Base-by-base conservation (phyloP, 2,888 invertebrate species). In the Chloroclysta siterata region DNA sequence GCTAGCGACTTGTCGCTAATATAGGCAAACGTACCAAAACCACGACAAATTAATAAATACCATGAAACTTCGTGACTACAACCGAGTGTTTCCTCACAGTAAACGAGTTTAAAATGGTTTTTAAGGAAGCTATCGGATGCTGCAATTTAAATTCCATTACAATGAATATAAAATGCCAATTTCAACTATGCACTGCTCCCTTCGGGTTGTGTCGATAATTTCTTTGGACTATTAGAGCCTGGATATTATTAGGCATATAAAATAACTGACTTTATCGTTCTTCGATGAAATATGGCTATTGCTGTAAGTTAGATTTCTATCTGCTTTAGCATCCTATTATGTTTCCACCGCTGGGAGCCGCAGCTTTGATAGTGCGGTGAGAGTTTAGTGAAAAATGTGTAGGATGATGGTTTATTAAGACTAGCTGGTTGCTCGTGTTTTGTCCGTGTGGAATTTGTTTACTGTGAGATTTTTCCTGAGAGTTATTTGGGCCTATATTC, bases 91-190 rank as follows among this genome's bases (percentile, higher is more conserved):
- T 82, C 81, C 81, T 82, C 78, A 78, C 80, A 78, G 78, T 80
- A 83, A 85, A 81, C 81, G 81, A 81, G 80, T 74, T 80, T 77
- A 77, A 82, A 85, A 85, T 82, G 81, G 84, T 84, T 82, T 39
- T 83, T 81, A 83, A 84, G 84, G 83, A 84, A 86, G 82, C 64
- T 85, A 84, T 84, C 79, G 79, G 80, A 84, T 78, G 81, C 79
- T 75, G 82, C 84, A 83, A 87, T 88, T 88, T 88, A 85, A 88
- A 88, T 88, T 85, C 84, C 82, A 87, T 87, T 88, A 84, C 81
- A 83, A 77, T 81, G 80, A 82, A 84, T 85, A 84, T 87, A 85
- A 87, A 86, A 87, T 82, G 84, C 79, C 82, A 83, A 86, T 87
- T 85, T 80, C 76, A 82, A 81, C 78, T 80, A 78, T 80, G 78